Conservation (phyloP, 2,888 invertebrate genomes). For the Steinernema hermaphroditum region DNA sequence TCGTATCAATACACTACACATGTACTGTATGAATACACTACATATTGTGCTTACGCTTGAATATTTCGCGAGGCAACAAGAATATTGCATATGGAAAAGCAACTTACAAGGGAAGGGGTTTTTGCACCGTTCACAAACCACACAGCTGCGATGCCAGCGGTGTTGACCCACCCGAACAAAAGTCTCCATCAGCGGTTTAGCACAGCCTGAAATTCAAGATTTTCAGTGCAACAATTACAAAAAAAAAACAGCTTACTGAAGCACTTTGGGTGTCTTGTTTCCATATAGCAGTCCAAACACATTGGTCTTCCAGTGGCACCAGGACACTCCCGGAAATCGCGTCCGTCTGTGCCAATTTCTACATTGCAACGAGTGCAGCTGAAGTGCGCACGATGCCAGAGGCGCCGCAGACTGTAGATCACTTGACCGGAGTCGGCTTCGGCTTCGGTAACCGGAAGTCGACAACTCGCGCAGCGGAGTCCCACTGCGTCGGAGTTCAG, state of each 20-base stretch:
- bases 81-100: not conserved
- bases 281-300: conserved; percentile 36
- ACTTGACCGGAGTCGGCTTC: conserved; percentile 28
- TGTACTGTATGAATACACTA: too few species aligned
- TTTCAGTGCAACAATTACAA: not conserved
- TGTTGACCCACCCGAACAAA: conserved; percentile 2
- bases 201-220: not conserved
- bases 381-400: conserved; percentile 36
- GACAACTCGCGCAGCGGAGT: conserved; percentile 22
- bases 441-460: conserved; percentile 6
- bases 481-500: not conserved
- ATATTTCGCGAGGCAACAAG: not conserved
- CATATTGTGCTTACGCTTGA: too few species aligned
- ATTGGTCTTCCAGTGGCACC: conserved; percentile 18
- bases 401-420: conserved; percentile 28
- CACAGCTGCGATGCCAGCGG: conserved; percentile 32
- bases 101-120: conserved; percentile 27
- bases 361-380: conserved; percentile 30
- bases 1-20: too few species aligned
- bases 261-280: conserved; percentile 30
- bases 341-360: conserved; percentile 6
- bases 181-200: conserved; percentile 26
- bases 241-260: not conserved
- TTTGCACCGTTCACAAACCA: conserved; percentile 29
- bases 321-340: conserved; percentile 28